A percentile compares a stretch with the other conserved stretches of the same genome.
phyloP scores from a whole-genome alignment of 2,113 vertebrate genomes.

The Zingel zingel region DNA sequence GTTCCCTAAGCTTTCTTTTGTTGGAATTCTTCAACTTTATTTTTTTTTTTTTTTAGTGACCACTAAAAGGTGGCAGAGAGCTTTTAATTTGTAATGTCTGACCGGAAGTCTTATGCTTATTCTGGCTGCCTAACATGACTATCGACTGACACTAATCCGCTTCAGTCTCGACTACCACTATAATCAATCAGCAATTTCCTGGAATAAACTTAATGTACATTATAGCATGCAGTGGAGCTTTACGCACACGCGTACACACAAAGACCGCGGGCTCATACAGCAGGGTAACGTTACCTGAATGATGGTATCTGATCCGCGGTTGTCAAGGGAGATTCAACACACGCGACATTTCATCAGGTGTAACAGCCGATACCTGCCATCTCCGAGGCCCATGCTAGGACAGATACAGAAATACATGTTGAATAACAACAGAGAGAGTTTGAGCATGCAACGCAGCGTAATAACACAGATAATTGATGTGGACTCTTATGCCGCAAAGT shows the following conservation, averaged over 20 bases:
- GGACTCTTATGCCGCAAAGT: constrained; percentile 61
- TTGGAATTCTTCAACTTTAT: not conserved
- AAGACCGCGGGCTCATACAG: not conserved
- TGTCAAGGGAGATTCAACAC: constrained; percentile 70
- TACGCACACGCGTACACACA: not conserved
- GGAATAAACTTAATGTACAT: not conserved
- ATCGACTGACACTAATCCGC: constrained; percentile 71
- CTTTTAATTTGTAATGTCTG: constrained; percentile 63
- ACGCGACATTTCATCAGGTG: constrained; percentile 72
- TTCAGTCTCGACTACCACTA: not conserved
- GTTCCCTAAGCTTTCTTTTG: not conserved
- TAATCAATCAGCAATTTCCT: not conserved
- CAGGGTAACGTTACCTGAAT: constrained; percentile 62
- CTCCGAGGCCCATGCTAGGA: constrained; percentile 34
- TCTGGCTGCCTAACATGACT: constrained; percentile 21
- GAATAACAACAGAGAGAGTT: not conserved
- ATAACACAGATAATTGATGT: constrained; percentile 5
- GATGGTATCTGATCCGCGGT: constrained; percentile 68
- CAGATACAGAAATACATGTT: constrained; percentile 12
- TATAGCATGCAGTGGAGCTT: not conserved
- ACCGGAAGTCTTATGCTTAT: constrained; percentile 58
- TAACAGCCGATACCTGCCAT: constrained; percentile 54
- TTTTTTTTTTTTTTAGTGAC: not conserved
- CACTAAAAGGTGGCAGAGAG: not conserved
- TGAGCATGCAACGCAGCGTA: not conserved